Conservation (phyloP, 2,888 invertebrate species). For the Mactromeris polynyma region DNA sequence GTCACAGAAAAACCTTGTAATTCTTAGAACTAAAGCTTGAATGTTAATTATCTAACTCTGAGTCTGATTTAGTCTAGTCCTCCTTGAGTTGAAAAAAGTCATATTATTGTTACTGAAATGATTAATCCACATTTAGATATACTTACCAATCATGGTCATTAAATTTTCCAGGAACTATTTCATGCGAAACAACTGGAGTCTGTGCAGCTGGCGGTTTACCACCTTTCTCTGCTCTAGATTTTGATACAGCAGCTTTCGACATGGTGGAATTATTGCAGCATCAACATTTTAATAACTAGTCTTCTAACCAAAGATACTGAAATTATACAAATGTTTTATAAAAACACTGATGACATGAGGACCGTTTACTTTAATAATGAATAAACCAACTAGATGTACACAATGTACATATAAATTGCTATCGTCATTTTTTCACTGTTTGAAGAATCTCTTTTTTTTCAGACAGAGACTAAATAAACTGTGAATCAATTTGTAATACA, state of each 20-base stretch:
- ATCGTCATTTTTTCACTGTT: no score
- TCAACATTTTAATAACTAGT: constrained; percentile 3
- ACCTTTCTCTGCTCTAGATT: constrained; percentile 82
- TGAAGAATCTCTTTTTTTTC: no score
- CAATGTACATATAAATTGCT: no score
- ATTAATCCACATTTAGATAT: background rate
- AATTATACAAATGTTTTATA: background rate
- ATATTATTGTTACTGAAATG: background rate
- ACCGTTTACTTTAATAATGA: no score
- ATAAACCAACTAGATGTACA: no score
- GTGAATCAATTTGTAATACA: no score
- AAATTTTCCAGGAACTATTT: constrained; percentile 87
- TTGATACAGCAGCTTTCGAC: constrained; percentile 82
- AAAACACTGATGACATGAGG: background rate
- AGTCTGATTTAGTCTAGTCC: no score
- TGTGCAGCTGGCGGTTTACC: constrained; percentile 80
- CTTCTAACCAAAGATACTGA: background rate
- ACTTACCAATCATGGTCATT: constrained; percentile 87
- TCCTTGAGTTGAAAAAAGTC: no score
- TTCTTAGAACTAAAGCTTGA: no score
- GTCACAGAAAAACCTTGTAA: no score
- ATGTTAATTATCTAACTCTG: no score
- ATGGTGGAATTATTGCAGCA: constrained; percentile 56
- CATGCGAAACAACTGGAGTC: constrained; percentile 85
- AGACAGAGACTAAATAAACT: no score